Evolutionary conservation across 2,113 vertebrate genomes (phyloP), one percentile per base, ranked within the genome.

Genomic region (Ovibos moschatus): DNA sequence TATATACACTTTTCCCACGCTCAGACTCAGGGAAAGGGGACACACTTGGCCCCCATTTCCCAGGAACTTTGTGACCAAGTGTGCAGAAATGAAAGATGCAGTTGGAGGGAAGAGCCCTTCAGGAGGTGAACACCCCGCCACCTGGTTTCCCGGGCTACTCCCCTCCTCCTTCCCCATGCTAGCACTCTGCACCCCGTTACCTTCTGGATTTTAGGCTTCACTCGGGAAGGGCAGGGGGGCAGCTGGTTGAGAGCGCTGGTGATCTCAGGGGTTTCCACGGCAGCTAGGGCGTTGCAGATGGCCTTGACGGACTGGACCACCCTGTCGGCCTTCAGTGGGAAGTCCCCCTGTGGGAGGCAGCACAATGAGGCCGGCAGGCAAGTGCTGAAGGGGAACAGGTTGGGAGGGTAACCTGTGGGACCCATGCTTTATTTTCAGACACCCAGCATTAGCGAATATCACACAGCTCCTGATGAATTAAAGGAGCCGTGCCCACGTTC

Each of bases 261-360:
- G 98, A 99, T 99, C n/a, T 99, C 99, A 2, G 99, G 99, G 0
- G 99, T 99, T 60, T 99, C 99, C 89, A 99, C 99, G 0, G 99
- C 99, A 0, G 99, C 99, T 28, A 99, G 98, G 4, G 99, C 99
- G 3, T 98, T 99, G 98, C 99, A 99, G 97, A 99, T 99, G 76
- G 99, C 99, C 98, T 99, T 99, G 89, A 99, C 99, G 0, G 99
- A 99, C 98, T 99, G 99, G 96, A 99, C 99, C 88, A 99, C 99
- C 47, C 99, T 99, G 98, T 99, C 99, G 0, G 99, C 99, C 28
- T 99, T 99, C 96, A 99, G 98, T 0, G 98, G 98, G 76, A 99
- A 98, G 60, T 99, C 99, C 78, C 94, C 99, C 99, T 99, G 98
- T 1, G 53, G 50, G 43, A 96, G 96, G 84, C 27, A 7, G 11